phyloP scores from a whole-genome alignment of 2,113 vertebrate genomes.

The Turnix velox region DNA sequence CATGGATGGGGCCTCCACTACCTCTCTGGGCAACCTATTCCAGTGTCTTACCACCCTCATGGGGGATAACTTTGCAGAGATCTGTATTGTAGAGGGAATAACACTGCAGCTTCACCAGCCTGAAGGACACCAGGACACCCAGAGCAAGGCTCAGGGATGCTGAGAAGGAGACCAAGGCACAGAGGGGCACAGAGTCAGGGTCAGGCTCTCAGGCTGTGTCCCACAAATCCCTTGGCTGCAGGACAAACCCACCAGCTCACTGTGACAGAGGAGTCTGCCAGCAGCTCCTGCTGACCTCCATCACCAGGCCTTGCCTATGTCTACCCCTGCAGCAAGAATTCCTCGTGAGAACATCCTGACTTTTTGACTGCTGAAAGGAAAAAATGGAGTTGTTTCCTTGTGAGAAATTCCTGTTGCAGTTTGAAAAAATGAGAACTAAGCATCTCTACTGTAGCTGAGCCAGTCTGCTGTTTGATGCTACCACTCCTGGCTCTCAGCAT shows the following conservation, averaged over 20 bases:
- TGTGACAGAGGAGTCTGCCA: neutral
- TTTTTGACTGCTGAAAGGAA: neutral
- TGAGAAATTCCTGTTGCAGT: neutral
- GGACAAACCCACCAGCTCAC: rapidly evolving
- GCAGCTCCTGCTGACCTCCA: rapidly evolving
- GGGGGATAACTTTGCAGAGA: too few relatives aligned
- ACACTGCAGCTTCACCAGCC: neutral
- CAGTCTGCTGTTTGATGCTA: rapidly evolving
- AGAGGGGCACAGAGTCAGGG: too few relatives aligned
- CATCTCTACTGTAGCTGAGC: neutral
- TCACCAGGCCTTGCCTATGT: neutral
- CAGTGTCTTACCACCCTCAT: too few relatives aligned
- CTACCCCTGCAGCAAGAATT: neutral
- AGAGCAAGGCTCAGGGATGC: rapidly evolving
- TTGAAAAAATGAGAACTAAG: neutral
- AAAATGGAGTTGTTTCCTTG: neutral
- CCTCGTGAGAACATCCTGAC: neutral
- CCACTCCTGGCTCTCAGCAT: neutral
- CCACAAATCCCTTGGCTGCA: neutral
- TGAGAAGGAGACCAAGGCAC: rapidly evolving
- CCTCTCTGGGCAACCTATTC: too few relatives aligned
- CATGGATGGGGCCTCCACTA: too few relatives aligned
- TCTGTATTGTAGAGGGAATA: neutral
- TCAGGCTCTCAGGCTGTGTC: rapidly evolving
- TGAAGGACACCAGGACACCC: neutral